Percentiles rank a stretch among this genome's conserved stretches.
Evolutionary conservation across 2,113 vertebrate species (phyloP).

Genomic region (Oenanthe oenanthe): DNA sequence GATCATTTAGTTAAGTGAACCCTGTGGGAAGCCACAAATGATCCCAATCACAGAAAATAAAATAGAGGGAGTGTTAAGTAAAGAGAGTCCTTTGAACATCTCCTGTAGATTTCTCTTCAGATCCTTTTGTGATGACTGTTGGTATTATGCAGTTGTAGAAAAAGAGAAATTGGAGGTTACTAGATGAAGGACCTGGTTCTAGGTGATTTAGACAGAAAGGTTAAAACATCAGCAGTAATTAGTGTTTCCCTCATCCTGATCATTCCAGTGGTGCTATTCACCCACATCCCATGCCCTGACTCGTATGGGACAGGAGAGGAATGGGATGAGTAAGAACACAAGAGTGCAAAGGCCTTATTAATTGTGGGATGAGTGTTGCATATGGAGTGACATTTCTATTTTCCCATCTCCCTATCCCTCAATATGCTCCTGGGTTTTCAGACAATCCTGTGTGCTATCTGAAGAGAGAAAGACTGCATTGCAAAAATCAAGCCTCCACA

Average conservation of each 20-base stretch:
- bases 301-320: not conserved
- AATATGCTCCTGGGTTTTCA: not conserved
- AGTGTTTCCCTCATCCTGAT: not conserved
- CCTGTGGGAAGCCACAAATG: not conserved
- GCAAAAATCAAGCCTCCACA: not conserved
- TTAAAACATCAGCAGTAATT: not conserved
- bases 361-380: accelerated
- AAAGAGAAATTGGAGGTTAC: not conserved
- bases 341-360: not conserved
- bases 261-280: not conserved
- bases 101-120: not conserved
- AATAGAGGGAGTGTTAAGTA: not conserved
- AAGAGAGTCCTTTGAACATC: not conserved
- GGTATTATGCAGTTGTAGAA: no score
- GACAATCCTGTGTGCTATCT: no score
- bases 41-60: not conserved
- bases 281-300: no score
- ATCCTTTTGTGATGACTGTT: not conserved
- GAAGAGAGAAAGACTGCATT: not conserved
- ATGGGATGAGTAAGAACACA: not conserved
- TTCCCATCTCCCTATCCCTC: not conserved
- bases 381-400: not conserved
- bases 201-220: not conserved
- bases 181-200: not conserved
- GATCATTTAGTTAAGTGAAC: not conserved